Percentiles rank a stretch among this genome's conserved stretches.
phyloP scores from a whole-genome alignment of 2,888 invertebrate species.

The Hartigia nigra region DNA sequence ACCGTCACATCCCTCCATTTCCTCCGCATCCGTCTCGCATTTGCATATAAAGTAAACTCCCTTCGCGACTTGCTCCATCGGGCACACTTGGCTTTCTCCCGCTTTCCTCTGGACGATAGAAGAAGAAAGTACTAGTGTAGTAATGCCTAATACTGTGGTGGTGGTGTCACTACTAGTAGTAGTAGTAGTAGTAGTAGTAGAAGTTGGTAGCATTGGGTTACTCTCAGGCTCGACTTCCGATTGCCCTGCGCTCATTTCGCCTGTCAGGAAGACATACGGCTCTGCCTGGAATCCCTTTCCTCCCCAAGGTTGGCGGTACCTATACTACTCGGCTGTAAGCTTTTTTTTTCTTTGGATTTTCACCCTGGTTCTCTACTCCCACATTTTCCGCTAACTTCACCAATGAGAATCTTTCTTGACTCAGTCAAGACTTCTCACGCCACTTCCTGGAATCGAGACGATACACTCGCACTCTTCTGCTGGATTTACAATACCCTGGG shows the following conservation, averaged over 20 bases:
- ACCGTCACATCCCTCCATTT: slow-evolving; percentile 45
- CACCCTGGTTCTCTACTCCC: too few species aligned
- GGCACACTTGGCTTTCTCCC: background rate
- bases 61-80: slow-evolving; percentile 20
- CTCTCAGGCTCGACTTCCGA: slow-evolving; percentile 45
- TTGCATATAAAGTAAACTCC: slow-evolving; percentile 64
- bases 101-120: slow-evolving; percentile 15
- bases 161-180: too few species aligned
- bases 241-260: slow-evolving; percentile 59
- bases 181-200: too few species aligned
- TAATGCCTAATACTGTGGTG: too few species aligned
- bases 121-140: slow-evolving; percentile 9
- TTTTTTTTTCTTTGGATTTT: too few species aligned
- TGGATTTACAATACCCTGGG: slow-evolving; percentile 55
- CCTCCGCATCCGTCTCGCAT: slow-evolving; percentile 50
- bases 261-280: slow-evolving; percentile 60
- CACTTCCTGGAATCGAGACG: too few species aligned
- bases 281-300: slow-evolving; percentile 41
- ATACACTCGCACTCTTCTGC: slow-evolving; percentile 23
- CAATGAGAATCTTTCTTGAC: too few species aligned
- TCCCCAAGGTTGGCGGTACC: slow-evolving; percentile 7
- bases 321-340: too few species aligned
- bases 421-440: too few species aligned
- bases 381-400: too few species aligned
- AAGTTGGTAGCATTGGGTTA: too few species aligned